Percentiles rank a stretch among this genome's conserved stretches.
Conservation (phyloP, 2,888 invertebrate genomes). For the Rotaria macrura region DNA sequence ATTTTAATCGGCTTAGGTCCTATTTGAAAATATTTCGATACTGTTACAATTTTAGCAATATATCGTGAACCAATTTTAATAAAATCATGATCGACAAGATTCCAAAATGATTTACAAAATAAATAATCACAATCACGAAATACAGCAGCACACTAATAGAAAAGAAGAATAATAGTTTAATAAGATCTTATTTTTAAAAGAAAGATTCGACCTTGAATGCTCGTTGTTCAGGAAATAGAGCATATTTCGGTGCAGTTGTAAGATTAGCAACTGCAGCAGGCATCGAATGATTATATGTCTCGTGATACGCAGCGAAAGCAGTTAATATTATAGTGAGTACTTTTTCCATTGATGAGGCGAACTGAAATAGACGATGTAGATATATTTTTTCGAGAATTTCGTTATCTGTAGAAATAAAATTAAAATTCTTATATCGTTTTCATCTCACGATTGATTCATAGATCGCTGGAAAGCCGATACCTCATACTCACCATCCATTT, state of each 20-base stretch:
- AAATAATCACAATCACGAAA: constrained; percentile 79
- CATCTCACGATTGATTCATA: too few relatives aligned
- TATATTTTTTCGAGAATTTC: too few relatives aligned
- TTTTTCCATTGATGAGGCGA: not conserved
- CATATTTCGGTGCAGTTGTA: constrained; percentile 57
- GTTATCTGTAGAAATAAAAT: too few relatives aligned
- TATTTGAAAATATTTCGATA: not conserved
- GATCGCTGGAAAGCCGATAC: too few relatives aligned
- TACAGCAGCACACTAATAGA: constrained; percentile 68
- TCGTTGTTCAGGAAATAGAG: constrained; percentile 72
- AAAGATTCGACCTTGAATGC: constrained; percentile 55
- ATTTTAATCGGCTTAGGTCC: not conserved
- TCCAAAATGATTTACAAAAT: constrained; percentile 77
- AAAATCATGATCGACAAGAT: constrained; percentile 55
- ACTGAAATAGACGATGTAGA: too few relatives aligned
- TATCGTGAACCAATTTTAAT: constrained; percentile 34
- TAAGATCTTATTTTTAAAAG: not conserved
- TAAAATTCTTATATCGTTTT: too few relatives aligned
- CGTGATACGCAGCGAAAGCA: not conserved
- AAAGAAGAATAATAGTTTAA: not conserved
- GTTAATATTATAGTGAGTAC: not conserved
- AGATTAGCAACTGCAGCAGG: not conserved
- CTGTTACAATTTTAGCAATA: constrained; percentile 22
- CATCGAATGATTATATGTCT: not conserved
- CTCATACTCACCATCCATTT: too few relatives aligned